phyloP scores from a whole-genome alignment of 2,113 vertebrate species.

The Epinephelus lanceolatus region DNA sequence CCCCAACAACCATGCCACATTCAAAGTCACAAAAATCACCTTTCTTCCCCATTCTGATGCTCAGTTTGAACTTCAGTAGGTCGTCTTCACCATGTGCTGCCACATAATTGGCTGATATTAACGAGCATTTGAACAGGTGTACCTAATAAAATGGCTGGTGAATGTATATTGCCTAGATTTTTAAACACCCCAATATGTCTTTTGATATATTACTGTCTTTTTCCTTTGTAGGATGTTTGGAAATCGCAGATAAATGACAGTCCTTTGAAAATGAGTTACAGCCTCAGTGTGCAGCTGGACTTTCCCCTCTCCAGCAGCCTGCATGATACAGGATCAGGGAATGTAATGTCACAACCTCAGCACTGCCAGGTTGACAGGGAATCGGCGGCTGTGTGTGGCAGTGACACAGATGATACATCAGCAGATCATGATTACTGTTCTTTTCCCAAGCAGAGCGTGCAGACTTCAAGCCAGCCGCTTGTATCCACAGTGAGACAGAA shows the following conservation, averaged over 20 bases:
- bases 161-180: too few species aligned
- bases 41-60: too few species aligned
- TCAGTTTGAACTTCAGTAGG: too few species aligned
- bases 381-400: not conserved
- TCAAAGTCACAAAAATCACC: too few species aligned
- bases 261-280: slow-evolving; percentile 79
- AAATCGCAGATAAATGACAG: slow-evolving; percentile 83
- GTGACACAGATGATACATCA: slow-evolving; percentile 47
- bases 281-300: slow-evolving; percentile 73
- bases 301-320: slow-evolving; percentile 1
- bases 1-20: too few species aligned
- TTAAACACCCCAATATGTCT: not conserved
- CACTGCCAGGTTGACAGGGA: slow-evolving; percentile 6
- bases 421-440: slow-evolving; percentile 85
- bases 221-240: slow-evolving; percentile 82
- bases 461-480: not conserved
- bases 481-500: slow-evolving; percentile 55
- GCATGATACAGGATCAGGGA: not conserved
- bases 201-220: not conserved
- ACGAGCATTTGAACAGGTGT: too few species aligned
- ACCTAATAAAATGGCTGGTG: too few species aligned
- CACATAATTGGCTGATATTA: too few species aligned
- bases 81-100: too few species aligned
- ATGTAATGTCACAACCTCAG: slow-evolving; percentile 6
- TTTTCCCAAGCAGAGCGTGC: slow-evolving; percentile 19